Evolutionary conservation across 2,113 vertebrate genomes (phyloP).

Genomic region (Sylvia atricapilla): DNA sequence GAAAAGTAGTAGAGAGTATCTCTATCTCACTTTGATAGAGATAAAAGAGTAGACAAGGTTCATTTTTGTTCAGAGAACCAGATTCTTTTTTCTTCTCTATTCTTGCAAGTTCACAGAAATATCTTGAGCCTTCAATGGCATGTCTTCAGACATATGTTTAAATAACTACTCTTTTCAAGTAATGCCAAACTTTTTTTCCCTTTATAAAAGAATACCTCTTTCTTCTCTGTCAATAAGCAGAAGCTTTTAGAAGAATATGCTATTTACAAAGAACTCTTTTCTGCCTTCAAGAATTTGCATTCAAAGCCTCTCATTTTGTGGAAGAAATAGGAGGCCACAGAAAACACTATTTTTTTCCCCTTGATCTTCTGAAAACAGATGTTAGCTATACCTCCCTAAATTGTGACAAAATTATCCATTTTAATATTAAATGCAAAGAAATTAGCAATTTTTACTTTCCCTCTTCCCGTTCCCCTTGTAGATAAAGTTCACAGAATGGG

Average conservation of each 20-base stretch:
- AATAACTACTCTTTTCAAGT: neutral
- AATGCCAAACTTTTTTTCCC: neutral
- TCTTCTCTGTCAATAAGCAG: neutral
- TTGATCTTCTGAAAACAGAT: neutral
- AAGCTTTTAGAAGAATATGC: neutral
- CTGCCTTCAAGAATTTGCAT: neutral
- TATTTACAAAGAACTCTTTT: neutral
- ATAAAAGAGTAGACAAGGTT: neutral
- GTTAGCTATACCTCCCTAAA: neutral
- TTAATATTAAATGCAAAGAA: neutral
- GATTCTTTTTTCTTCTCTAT: neutral
- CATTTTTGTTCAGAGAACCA: neutral
- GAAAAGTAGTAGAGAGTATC: neutral
- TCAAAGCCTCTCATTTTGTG: neutral
- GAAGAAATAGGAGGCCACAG: neutral
- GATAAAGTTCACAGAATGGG: neutral
- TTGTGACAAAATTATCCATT: neutral
- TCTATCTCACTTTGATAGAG: neutral
- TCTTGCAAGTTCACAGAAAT: neutral
- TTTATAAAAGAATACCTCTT: neutral
- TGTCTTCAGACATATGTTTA: neutral
- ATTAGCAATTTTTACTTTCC: neutral
- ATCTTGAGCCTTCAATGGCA: neutral
- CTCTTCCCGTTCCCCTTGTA: rapidly evolving
- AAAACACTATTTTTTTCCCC: neutral